Base-by-base conservation (phyloP, 2,113 vertebrate genomes). In the Austrofundulus limnaeus region DNA sequence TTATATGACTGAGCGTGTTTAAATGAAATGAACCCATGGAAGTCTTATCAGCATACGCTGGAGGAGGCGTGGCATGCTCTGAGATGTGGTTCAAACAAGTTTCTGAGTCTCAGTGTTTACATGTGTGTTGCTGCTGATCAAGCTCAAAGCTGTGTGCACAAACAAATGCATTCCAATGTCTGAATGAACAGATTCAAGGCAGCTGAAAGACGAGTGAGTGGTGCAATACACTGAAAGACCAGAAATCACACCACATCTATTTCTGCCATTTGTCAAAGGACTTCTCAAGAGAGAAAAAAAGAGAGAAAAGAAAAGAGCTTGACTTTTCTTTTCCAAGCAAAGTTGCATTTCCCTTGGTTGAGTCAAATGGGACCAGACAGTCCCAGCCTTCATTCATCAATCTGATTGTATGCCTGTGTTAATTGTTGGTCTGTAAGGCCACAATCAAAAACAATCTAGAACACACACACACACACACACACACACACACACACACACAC, bases 101-200 rank as follows among this genome's bases (percentile, higher is more conserved):
- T 41, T 20, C 66, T 37, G 39, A 70, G 61, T 11, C 45, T 58
- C 19, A 0, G 37, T 80, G 78, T 80, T 80, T 60, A 80, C 25
- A 17, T 34, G 38, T 12, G 7, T 21, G 74, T 47, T 73, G 70
- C 28, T 67, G 55, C 49, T 72, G 80, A 80, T 50, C 10, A 61
- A 57, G 68, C 68, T 66, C 38, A 48, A 45, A 57, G 45, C 60
- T 76, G 7, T 5, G 1, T 6, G 3, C 25, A 58, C 67, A 75
- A 76, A 80, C 73, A 85, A 78, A 82, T 59, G 58, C 73, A 88
- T 85, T 84, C 77, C 76, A 73, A 48, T 12, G 63, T 78, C 58
- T 79, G 66, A 70, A 1, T 14, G 5, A 75, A 53, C 41, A 67
- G 53, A 66, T 38, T 54, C 19, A 11, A 61, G 61, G 66, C 47